Evolutionary conservation across 2,113 vertebrate genomes (phyloP), one percentile per base, ranked within the genome.

Genomic region (Podarcis raffonei): DNA sequence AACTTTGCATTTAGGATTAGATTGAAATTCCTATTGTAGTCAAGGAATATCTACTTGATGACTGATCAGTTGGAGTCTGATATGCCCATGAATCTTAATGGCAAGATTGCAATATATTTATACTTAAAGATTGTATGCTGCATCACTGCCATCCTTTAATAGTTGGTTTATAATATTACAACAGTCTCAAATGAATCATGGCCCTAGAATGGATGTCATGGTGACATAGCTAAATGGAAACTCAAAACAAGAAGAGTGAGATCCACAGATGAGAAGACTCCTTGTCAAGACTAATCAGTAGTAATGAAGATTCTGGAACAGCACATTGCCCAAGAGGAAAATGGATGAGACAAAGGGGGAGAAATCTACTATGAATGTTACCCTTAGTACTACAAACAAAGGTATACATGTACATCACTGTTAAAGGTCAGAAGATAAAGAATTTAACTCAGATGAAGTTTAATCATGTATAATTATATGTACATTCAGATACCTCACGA

Each of bases 401-500:
- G 48, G 59, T 89, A 68, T 92, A 77, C 87, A 72, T 92, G 90
- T 94, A 91, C 93, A 94, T 27, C 5, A 79, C 48, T 89, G 23
- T 68, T 48, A 65, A 87, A 85, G 88, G 9, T 89, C 39, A 85
- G 59, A 90, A 76, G 84, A 86, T 35, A 88, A 71, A 83, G n/a
- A 53, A 57, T 78, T 83, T 71, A 87, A 62, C 68, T 76, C 48
- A 32, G 83, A 3, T 89, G 18, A 57, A 75, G 0, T 0, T 81
- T 84, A 62, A 88, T 92, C 69, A 5, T 91, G 89, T 90, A 27
- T 66, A 39, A 75, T 90, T 2, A 83, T 7, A 15, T 90, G 8
- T 92, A 66, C 20, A 57, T 93, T 27, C 22, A 81, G 39, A 89
- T 20, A 88, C 48, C 78, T 85, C 20, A 89, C 62, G 11, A 84